A percentile compares a stretch with the other conserved stretches of the same genome.
Conservation (phyloP, 2,797 vertebrate species). For the Ispidina lecontei region DNA sequence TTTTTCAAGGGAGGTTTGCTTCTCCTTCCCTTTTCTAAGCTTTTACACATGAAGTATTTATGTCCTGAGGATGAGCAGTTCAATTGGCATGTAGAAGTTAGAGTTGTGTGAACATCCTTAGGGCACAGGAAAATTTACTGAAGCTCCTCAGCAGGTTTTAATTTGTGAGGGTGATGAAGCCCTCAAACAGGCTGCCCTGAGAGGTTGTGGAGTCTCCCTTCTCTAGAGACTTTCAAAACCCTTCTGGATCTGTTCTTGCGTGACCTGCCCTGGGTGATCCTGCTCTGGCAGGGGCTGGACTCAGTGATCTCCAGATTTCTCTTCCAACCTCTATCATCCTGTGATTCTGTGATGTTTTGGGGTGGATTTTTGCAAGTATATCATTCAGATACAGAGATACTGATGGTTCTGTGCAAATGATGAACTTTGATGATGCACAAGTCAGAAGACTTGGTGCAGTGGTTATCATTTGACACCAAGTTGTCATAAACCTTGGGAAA, state of each 20-base stretch:
- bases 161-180: too few relatives aligned
- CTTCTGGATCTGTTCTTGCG: too few relatives aligned
- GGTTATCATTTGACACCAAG: neutral
- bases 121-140: neutral
- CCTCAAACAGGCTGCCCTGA: too few relatives aligned
- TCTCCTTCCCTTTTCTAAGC: neutral
- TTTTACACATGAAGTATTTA: neutral
- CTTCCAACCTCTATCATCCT: too few relatives aligned
- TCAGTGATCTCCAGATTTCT: too few relatives aligned
- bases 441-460: neutral
- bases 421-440: neutral
- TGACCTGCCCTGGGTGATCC: too few relatives aligned
- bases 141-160: neutral
- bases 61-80: neutral
- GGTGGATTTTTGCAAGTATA: neutral
- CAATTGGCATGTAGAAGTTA: neutral
- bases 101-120: neutral
- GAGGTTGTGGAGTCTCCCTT: too few relatives aligned
- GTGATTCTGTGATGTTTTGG: neutral
- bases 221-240: too few relatives aligned
- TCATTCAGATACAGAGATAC: neutral
- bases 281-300: too few relatives aligned
- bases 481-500: neutral
- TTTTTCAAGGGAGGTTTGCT: neutral
- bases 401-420: neutral